A percentile compares a stretch with the other conserved stretches of the same genome.
phyloP scores from a whole-genome alignment of 1,140 invertebrate genomes.

The Drosophila mayri region DNA sequence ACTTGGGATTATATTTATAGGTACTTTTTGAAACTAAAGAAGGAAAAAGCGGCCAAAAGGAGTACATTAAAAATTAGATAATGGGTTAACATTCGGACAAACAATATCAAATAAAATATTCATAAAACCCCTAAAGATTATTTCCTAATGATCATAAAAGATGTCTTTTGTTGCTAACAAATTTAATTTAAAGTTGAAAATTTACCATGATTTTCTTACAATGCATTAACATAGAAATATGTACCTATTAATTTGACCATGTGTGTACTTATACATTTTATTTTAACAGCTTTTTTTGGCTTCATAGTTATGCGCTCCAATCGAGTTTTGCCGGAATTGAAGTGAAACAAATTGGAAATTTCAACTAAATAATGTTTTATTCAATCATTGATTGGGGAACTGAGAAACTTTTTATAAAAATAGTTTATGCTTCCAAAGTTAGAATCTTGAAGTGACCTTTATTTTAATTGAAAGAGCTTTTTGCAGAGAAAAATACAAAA shows the following conservation, averaged over 20 bases:
- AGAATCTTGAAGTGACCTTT: not conserved
- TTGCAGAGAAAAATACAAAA: not conserved
- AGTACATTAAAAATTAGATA: too few species aligned
- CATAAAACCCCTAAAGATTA: too few species aligned
- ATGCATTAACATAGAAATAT: not conserved
- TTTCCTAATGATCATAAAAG: too few species aligned
- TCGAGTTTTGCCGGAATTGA: constrained; percentile 27
- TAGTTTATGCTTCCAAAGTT: not conserved
- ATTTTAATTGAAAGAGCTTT: not conserved
- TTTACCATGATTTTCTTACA: too few species aligned
- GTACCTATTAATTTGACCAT: not conserved
- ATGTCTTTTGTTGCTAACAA: too few species aligned
- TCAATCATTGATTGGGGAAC: constrained; percentile 15
- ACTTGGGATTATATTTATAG: constrained; percentile 6
- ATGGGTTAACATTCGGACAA: too few species aligned
- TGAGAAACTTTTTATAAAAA: constrained; percentile 9
- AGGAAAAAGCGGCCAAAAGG: too few species aligned
- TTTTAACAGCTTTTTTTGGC: constrained; percentile 32
- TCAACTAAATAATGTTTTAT: constrained; percentile 35
- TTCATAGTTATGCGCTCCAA: constrained; percentile 22
- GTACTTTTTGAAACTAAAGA: not conserved
- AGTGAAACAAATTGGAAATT: constrained; percentile 26
- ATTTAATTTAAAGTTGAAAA: not conserved
- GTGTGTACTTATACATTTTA: constrained; percentile 12
- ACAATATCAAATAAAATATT: too few species aligned